A percentile compares a stretch with the other conserved stretches of the same genome.
Evolutionary conservation across 1,140 invertebrate species (phyloP).

Genomic region (Sipha flava): DNA sequence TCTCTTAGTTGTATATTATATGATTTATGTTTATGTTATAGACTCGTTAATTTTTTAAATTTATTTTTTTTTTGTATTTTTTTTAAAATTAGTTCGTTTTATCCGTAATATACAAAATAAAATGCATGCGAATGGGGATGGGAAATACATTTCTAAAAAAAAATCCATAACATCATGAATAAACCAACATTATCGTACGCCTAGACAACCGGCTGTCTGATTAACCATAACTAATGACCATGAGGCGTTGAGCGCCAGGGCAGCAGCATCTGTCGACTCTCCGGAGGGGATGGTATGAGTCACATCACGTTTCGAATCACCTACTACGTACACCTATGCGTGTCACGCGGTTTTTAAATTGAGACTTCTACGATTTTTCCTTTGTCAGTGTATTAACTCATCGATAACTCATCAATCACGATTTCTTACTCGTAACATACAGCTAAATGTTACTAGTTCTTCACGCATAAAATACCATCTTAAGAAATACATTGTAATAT

Average conservation of each 20-base stretch:
- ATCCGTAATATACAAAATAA: not conserved
- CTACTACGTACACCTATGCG: not conserved
- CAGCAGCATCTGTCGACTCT: constrained; percentile 20
- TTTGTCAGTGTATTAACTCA: too few species aligned
- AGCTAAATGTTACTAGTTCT: too few species aligned
- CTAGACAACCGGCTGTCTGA: constrained; percentile 24
- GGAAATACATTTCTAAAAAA: not conserved
- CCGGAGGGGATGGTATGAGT: not conserved
- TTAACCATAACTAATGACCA: constrained; percentile 28
- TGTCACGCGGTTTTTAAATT: not conserved
- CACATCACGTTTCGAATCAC: not conserved
- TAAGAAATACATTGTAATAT: too few species aligned
- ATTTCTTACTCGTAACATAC: too few species aligned
- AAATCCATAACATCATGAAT: constrained; percentile 3
- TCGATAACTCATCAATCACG: too few species aligned
- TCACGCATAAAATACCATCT: too few species aligned
- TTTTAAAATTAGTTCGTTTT: not conserved
- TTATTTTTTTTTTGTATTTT: not conserved
- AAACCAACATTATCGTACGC: not conserved
- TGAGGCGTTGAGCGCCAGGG: not conserved
- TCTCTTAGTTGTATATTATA: too few species aligned
- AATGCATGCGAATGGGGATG: not conserved
- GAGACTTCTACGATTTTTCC: not conserved
- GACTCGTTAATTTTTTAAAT: not conserved
- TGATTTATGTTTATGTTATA: too few species aligned